Conservation (phyloP, 2,797 vertebrate species). For the Xenopus petersii region DNA sequence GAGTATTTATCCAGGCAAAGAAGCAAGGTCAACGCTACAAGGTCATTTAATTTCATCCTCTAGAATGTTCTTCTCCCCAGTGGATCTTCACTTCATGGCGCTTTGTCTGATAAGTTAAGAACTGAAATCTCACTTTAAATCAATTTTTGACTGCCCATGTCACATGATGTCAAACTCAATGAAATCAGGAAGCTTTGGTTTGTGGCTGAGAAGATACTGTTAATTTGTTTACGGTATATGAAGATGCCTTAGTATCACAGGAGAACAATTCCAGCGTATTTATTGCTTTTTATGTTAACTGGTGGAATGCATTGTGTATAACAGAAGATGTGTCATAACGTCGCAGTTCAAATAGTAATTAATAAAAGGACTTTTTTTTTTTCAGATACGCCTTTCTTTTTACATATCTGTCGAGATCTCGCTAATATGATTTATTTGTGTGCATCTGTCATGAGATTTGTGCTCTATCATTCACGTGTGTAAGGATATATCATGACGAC, state of each 20-base stretch:
- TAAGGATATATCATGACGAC: conserved; percentile 30
- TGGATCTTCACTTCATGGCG: conserved; percentile 47
- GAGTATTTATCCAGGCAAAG: conserved; percentile 56
- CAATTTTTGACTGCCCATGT: conserved; percentile 46
- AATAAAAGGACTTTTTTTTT: neutral
- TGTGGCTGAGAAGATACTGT: conserved; percentile 11
- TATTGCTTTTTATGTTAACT: neutral
- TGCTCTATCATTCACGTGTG: conserved; percentile 20
- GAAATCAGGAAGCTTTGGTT: conserved; percentile 16
- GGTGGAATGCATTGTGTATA: neutral
- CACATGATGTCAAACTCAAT: conserved; percentile 27
- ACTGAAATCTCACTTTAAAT: conserved; percentile 54
- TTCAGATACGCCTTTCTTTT: neutral
- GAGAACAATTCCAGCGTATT: neutral
- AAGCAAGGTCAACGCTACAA: conserved; percentile 59
- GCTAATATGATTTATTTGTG: conserved; percentile 33
- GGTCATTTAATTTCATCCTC: conserved; percentile 57
- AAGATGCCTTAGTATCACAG: neutral
- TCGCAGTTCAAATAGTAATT: neutral
- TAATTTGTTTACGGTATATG: conserved; percentile 20
- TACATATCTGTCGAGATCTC: conserved; percentile 4
- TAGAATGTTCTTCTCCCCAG: conserved; percentile 44
- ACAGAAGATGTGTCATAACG: too few relatives aligned
- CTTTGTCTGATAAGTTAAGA: conserved; percentile 52
- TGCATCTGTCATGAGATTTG: conserved; percentile 20